Evolutionary conservation across 1,140 invertebrate genomes (phyloP).

Genomic region (Cyclina sinensis): DNA sequence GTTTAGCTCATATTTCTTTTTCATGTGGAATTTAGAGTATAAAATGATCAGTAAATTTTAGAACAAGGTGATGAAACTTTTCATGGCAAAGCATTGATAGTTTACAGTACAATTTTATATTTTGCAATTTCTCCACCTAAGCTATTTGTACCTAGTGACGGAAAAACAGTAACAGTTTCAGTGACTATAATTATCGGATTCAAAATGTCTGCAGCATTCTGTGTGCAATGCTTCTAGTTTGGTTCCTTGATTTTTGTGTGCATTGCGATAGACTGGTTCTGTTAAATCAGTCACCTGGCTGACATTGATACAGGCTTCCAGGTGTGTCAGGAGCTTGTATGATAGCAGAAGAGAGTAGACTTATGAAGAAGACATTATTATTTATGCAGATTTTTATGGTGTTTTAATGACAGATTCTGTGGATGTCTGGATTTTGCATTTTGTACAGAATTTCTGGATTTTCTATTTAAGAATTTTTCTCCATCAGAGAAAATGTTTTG

Average conservation of each 20-base stretch:
- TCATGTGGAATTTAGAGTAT: too few species aligned
- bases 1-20: too few species aligned
- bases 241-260: background rate
- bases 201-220: background rate
- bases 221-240: too few species aligned
- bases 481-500: too few species aligned
- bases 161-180: background rate
- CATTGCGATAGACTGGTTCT: background rate
- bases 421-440: background rate
- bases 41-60: too few species aligned
- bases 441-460: background rate
- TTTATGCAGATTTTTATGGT: conserved; percentile 3
- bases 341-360: background rate
- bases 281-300: conserved; percentile 33
- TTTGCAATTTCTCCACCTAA: background rate
- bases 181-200: too few species aligned
- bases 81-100: too few species aligned
- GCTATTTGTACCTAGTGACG: background rate
- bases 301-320: conserved; percentile 15
- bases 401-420: background rate
- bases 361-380: background rate
- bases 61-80: too few species aligned
- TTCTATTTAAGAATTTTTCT: conserved; percentile 2
- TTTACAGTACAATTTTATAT: background rate
- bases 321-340: conserved; percentile 33